Base-by-base conservation (phyloP, 92 coral and sea anemone species). In the Heliopora coerulea region DNA sequence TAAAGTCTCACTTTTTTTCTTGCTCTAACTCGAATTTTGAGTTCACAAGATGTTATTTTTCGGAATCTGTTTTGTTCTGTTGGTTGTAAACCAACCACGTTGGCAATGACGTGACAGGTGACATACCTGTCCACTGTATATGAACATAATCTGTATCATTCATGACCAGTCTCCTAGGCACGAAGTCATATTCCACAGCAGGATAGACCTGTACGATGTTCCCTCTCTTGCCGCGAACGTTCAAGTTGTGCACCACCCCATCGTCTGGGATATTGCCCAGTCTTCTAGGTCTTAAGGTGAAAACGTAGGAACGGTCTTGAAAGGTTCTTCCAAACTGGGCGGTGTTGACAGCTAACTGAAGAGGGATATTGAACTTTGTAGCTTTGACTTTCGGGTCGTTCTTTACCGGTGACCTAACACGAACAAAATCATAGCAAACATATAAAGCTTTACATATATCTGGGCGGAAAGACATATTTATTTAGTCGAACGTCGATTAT, bases 151-250 rank as follows among this genome's bases (percentile, higher is more conserved):
- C 97, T 1, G 50, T 77, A 12, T 80, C 41, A 1, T 40, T 75
- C 27, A 89, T 49, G 12, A 30, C 72, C 40, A 86, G 35, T 54
- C 86, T 79, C 74, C 59, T 79, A 7, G 97, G 97, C 31, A 89
- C 74, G 74, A 91, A 91, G 73, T 91, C 97, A 68, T 91, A 91
- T 54, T 91, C 97, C 3, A 91, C 97, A 14, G 97, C 97, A 2
- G 97, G 97, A 61, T 86, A 69, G 49, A 74, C 85, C 84, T 91
- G 97, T 10, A 91, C 97, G 20, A 91, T 91, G 82, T 91, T 91
- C 12, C 97, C 97, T 65, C 96, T 74, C 79, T 91, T 91, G 52
- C 97, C 97, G 3, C 96, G 96, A 34, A 91, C 91, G 64, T 91
- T 91, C 79, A 91, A 30, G 73, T 91, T 91, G 17, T 78, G 78